Conservation (phyloP, 2,113 vertebrate species). For the Eleginops maclovinus region DNA sequence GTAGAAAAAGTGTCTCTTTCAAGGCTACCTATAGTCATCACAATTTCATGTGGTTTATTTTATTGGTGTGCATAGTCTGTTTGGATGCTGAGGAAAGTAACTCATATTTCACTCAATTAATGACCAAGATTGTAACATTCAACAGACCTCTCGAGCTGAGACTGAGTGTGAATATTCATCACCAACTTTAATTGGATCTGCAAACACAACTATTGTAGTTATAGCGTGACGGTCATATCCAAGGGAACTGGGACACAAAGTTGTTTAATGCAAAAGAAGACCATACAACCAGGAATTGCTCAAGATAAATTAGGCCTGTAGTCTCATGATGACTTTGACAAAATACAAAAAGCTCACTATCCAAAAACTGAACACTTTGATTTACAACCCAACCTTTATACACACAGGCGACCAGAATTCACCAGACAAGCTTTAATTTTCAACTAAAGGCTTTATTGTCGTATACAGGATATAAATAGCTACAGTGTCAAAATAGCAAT, state of each 20-base stretch:
- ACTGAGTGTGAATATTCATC: background rate
- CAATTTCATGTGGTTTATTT: slow-evolving; percentile 2
- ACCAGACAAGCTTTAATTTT: background rate
- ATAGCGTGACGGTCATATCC: background rate
- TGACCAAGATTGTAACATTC: background rate
- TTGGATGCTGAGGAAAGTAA: background rate
- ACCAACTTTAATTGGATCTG: background rate
- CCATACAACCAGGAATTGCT: background rate
- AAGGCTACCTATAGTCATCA: too few relatives aligned
- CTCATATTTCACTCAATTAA: background rate
- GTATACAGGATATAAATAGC: too few relatives aligned
- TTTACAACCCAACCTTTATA: background rate
- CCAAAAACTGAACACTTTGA: slow-evolving; percentile 1
- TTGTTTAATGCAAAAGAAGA: background rate
- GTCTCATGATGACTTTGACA: slow-evolving; percentile 3
- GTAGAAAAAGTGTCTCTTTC: slow-evolving; percentile 19
- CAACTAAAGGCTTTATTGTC: too few relatives aligned
- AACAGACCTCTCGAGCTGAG: background rate
- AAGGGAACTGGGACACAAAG: background rate
- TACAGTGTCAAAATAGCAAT: too few relatives aligned
- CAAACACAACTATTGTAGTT: background rate
- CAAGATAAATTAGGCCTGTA: background rate
- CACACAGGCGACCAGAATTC: background rate
- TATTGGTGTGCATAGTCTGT: background rate
- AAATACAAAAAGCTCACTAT: background rate